phyloP scores from a whole-genome alignment of 2,888 invertebrate genomes.

The Nemurella pictetii region DNA sequence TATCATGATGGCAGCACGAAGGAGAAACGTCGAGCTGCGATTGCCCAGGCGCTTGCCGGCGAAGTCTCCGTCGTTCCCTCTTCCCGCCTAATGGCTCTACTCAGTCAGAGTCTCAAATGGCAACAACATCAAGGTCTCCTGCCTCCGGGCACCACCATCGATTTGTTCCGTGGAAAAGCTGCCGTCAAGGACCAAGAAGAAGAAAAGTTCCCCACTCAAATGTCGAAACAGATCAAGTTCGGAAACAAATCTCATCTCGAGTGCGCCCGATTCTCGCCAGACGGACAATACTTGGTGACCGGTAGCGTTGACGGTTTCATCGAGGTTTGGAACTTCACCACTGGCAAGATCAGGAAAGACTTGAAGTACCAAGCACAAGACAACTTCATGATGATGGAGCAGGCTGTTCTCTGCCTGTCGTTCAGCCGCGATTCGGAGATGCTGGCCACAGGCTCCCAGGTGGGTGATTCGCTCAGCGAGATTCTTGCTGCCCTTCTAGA shows the following conservation, averaged over 20 bases:
- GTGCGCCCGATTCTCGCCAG: slow-evolving; percentile 95
- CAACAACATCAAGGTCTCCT: slow-evolving; percentile 98
- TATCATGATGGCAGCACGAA: slow-evolving; percentile 95
- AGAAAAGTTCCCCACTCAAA: slow-evolving; percentile 94
- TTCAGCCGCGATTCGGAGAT: slow-evolving; percentile 98
- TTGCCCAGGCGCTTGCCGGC: slow-evolving; percentile 91
- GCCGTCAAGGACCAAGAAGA: slow-evolving; percentile 98
- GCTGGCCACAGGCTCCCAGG: slow-evolving; percentile 92
- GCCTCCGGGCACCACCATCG: slow-evolving; percentile 95
- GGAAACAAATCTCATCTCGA: slow-evolving; percentile 97
- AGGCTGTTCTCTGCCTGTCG: slow-evolving; percentile 89
- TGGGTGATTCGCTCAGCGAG: slow-evolving; percentile 76
- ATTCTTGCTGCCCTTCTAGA: too few species aligned
- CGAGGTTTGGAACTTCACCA: slow-evolving; percentile 99
- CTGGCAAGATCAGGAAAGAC: slow-evolving; percentile 98
- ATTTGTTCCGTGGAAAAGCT: slow-evolving; percentile 97
- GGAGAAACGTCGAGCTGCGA: slow-evolving; percentile 90
- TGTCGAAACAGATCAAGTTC: slow-evolving; percentile 95
- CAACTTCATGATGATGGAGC: slow-evolving; percentile 99
- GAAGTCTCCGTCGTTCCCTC: slow-evolving; percentile 99
- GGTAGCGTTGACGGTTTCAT: slow-evolving; percentile 99
- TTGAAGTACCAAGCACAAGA: slow-evolving; percentile 98
- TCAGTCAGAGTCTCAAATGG: slow-evolving; percentile 99
- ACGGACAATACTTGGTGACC: slow-evolving; percentile 97
- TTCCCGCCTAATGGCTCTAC: slow-evolving; percentile 86